Evolutionary conservation across 2,888 invertebrate species (phyloP), one percentile per base, ranked within the genome.

Genomic region (Gastrophysa polygoni): DNA sequence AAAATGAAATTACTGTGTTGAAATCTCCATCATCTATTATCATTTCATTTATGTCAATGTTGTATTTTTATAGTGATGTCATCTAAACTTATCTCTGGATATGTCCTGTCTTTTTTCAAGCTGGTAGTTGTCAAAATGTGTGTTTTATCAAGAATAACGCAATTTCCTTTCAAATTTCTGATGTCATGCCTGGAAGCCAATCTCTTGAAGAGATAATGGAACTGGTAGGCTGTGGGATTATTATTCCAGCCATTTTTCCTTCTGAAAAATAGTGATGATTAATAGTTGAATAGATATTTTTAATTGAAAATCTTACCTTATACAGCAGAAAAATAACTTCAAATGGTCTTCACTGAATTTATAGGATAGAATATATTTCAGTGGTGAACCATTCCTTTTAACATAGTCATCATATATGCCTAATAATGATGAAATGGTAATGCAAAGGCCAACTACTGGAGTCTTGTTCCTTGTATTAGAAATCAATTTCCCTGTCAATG

Each of bases 301-400:
- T 3, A 14, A 11, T 38, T 38, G n/a, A 48, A 48, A 48, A 48
- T 24, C 24, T 46, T 11, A 57, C 57, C 57, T 46, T 2, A 57
- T 21, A 29, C 29, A 29, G 29, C 57, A 57, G 20, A 59, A 51
- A 29, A 59, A 59, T 21, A 51, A 43, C 32, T 59, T 24, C 11
- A 59, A 18, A 28, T 59, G 59, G 20, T 59, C 59, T 21, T 59
- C 51, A 20, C 59, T 59, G n/a, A 50, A 46, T 46, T 52, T 52
- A 8, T 59, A 52, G 11, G 52, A 49, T 21, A 52, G 46, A 17
- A 59, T 8, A 17, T 49, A 49, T 14, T 4, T 49, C 49, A 49
- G 16, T 1, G 14, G 3, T 16, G 28, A 49, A n/a, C 16, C 16
- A 1, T 48, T n/a, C 2, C 24, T 21, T 48, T 48, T 48, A 6